These are phyloP conservation scores for Myotis myotis DNA, from an alignment of 2,797 vertebrate genomes.

Conservation along the genomic window DNA sequence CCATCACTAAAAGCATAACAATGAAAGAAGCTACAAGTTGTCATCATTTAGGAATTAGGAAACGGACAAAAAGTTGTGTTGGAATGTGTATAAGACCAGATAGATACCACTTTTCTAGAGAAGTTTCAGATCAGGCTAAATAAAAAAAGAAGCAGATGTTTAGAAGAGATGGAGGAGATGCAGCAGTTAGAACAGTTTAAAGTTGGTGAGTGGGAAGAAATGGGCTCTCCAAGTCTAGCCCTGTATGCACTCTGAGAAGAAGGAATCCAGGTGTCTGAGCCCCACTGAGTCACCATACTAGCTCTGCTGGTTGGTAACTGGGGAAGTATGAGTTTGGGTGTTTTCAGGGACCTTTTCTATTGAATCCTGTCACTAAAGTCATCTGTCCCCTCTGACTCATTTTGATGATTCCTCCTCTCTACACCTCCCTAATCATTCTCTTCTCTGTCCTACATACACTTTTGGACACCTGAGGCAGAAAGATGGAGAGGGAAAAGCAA, in stretches of 20 bases:
- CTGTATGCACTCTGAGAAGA: neutral
- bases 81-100: neutral
- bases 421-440: neutral
- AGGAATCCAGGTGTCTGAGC: neutral
- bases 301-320: neutral
- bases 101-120: neutral
- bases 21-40: neutral
- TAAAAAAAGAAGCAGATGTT: neutral
- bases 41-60: neutral
- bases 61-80: neutral
- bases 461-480: neutral
- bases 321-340: neutral
- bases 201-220: neutral
- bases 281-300: fast-evolving
- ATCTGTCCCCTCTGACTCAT: neutral
- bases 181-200: too few species aligned
- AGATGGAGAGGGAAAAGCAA: neutral
- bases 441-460: neutral
- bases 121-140: neutral
- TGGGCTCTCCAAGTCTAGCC: neutral
- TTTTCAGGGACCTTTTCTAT: neutral
- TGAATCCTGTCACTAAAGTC: neutral
- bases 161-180: neutral
- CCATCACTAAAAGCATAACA: neutral
- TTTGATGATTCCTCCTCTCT: neutral